Evolutionary conservation across 2,797 vertebrate genomes (phyloP), one percentile per base, ranked within the genome.

Genomic region (Poeciliopsis infans): DNA sequence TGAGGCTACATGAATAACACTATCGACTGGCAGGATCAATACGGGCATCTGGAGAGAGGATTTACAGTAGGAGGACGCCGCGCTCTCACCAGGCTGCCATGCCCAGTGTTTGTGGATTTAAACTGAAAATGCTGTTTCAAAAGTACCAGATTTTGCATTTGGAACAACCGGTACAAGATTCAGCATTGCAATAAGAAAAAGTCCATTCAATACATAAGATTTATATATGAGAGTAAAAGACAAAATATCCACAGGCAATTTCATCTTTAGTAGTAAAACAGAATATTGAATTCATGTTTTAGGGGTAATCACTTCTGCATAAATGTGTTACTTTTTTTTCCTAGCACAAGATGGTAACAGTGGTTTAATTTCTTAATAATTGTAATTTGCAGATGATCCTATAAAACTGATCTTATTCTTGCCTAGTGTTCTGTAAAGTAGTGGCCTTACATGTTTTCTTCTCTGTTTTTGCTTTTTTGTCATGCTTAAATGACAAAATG

Each of bases 21-120:
- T 85, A 92, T 93, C 45, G 89, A 93, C 81, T 72, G 53, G 79
- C 78, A 77, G 80, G 89, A 94, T 94, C 92, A 57, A 94, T 94
- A 83, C n/a, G 47, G 75, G 81, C 78, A 85, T 90, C 88, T 89
- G 0, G 53, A 90, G 80, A 77, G 76, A 75, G 86, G 88, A 87
- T 90, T 92, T 90, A 93, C 84, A 86, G 86, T 86, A 79, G 83
- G 74, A 64, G 76, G 77, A 79, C 46, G 74, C 31, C 74, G 7
- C 61, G 76, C 79, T 88, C 78, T 79, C 41, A 43, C 79, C 77
- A 53, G 70, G 74, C 75, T 66, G 79, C 79, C 45, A 5, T 18
- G 72, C 33, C 55, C 69, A 77, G 33, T 5, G 10, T 61, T 66
- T 69, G 39, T 6, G 71, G 70, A 83, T 87, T 76, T 89, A 78